Base-by-base conservation (phyloP, 2,113 vertebrate species). In the Apteryx owenii region DNA sequence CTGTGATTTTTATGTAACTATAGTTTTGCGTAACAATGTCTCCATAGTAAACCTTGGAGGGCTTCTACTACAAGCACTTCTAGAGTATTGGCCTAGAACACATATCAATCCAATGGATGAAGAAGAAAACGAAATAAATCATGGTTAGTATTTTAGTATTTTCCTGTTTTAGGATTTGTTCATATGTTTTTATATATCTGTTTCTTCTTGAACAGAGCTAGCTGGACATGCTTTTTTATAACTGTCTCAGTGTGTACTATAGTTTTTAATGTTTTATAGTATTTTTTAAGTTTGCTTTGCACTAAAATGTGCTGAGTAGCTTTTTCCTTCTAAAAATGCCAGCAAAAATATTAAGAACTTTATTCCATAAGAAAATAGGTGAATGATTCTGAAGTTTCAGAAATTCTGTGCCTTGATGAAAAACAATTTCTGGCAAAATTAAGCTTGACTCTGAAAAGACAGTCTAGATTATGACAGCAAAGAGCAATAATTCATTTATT, bases 61-160 rank as follows among this genome's bases (percentile, higher is more conserved):
- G 29, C 98, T 99, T 81, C 96, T 99, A 73, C 98, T 99, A 6
- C 99, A 99, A 95, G 99, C 99, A 16, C 98, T 99, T 75, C 97
- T 99, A 66, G 99, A 99, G 71, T 99, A 99, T 96, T 99, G 99
- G 99, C 99, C 99, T 83, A 98, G 99, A 93, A 99, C 99, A 44
- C 99, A 99, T 42, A 99, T 99, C 96, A 99, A 99, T 95, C 99
- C 99, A 51, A 99, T 99, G 98, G 99, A 99, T n/a, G 99, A 99
- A 96, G 99, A 99, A 53, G 99, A 99, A 97, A 99, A 99, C 12
- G 99, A 99, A 97, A 99, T 99, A 81, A 99, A 99, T 97, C 99
- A 99, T 31, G 98, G 98, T 99, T 70, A 77, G 98, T 89, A 8
- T 78, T 93, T 97, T 53, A 88, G 91, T 92, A 26, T 54, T 85